A percentile compares a stretch with the other conserved stretches of the same genome.
These are phyloP conservation scores for Aphidius colemani DNA, from an alignment of 2,888 invertebrate species.

Conservation along the genomic window DNA sequence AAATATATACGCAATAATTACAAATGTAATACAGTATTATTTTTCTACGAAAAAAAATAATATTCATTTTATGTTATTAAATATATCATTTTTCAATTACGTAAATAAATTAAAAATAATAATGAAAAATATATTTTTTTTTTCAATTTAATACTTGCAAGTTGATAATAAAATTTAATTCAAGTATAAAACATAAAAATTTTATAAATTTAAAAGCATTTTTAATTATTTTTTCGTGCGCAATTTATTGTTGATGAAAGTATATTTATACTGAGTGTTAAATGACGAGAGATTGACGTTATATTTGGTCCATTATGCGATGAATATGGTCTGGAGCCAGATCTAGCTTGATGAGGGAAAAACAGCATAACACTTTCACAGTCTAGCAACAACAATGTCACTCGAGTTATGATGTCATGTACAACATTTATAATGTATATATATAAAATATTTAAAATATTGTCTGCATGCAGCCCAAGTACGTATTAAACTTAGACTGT, in stretches of 20 bases:
- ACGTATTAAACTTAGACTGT: slow-evolving; percentile 16
- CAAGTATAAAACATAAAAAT: too few species aligned
- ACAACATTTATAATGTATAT: slow-evolving; percentile 6
- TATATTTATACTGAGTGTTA: neutral
- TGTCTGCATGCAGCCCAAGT: neutral
- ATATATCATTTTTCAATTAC: too few species aligned
- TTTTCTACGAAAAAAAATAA: too few species aligned
- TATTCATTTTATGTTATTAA: too few species aligned
- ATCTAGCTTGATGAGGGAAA: neutral
- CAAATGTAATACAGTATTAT: too few species aligned
- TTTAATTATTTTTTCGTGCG: neutral
- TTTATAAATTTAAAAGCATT: neutral
- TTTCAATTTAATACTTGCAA: too few species aligned
- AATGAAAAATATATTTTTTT: too few species aligned
- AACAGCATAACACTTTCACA: slow-evolving; percentile 9
- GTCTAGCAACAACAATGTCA: slow-evolving; percentile 10
- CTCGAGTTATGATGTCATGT: slow-evolving; percentile 13
- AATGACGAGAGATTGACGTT: slow-evolving; percentile 32
- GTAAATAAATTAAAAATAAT: too few species aligned
- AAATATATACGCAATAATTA: too few species aligned
- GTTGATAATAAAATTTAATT: too few species aligned
- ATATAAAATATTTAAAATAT: neutral
- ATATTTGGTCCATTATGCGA: slow-evolving; percentile 44
- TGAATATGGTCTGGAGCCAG: slow-evolving; percentile 36
- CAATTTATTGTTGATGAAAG: neutral